Evolutionary conservation across 2,888 invertebrate species (phyloP), one percentile per base, ranked within the genome.

Genomic region (Halocaridina rubra): DNA sequence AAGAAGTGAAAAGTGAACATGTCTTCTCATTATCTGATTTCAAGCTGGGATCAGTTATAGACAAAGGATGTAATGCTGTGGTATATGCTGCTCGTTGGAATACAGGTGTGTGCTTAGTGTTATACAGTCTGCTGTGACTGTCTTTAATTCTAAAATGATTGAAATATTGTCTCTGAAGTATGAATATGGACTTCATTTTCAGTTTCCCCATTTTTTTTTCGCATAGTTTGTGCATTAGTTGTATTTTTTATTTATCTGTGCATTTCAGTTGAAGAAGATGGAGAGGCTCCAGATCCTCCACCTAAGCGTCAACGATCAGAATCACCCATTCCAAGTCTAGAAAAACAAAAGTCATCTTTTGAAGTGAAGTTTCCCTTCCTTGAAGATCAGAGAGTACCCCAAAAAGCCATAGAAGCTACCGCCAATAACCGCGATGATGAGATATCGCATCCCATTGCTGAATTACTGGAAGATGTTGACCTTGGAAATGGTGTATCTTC

Each of bases 11-110:
- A 19, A 29, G 57, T 5, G 75, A 71, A 2, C 75, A 64, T 16
- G 30, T 29, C n/a, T 84, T 72, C 71, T 81, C 86, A 2, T 91
- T 95, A 69, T 92, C 93, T 74, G 92, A 94, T 89, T 92, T 95
- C 85, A 92, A 93, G 82, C 92, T 96, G 88, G 95, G 95, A 0
- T 92, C 93, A 53, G 92, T 94, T 1, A 94, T 96, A 89, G 95
- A 94, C 5, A 95, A 96, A 91, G 96, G 96, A 19, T 94, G 95
- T 90, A 95, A 94, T 88, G 96, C 95, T 30, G 95, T 95, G 32
- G 95, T 96, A 0, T 95, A 96, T 90, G 93, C 94, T 3, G 95
- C 95, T 0, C 92, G 92, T 81, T 91, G 93, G 76, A 93, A 77
- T 64, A 61, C 77, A 39, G 81, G 87, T 85, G 53, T 19, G 75